These are phyloP conservation scores for Penaeus monodon DNA, from an alignment of 2,888 invertebrate genomes.

Conservation along the genomic window DNA sequence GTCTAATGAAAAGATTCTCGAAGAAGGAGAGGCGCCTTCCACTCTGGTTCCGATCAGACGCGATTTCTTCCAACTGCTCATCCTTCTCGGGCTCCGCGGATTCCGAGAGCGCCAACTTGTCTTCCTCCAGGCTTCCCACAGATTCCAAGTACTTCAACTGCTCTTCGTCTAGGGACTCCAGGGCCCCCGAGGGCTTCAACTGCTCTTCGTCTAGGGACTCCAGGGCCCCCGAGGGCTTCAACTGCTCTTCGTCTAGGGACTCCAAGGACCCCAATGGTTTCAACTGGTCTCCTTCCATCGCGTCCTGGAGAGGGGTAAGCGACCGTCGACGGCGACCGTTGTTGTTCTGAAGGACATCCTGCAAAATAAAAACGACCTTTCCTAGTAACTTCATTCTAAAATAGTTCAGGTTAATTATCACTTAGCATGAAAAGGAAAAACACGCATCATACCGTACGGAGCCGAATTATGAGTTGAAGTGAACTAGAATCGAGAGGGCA, in stretches of 20 bases:
- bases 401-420: neutral
- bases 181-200: conserved; percentile 17
- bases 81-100: neutral
- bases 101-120: neutral
- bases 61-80: conserved; percentile 5
- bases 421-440: too few relatives aligned
- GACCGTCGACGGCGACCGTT: conserved; percentile 43
- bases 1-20: conserved; percentile 49
- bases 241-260: conserved; percentile 22
- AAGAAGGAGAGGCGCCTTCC: conserved; percentile 42
- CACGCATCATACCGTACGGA: too few relatives aligned
- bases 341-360: conserved; percentile 49
- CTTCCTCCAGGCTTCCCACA: conserved; percentile 1
- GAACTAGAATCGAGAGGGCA: too few relatives aligned
- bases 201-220: conserved; percentile 19
- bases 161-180: conserved; percentile 22
- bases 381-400: neutral
- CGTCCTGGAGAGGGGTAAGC: neutral
- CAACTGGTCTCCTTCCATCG: neutral
- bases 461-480: too few relatives aligned
- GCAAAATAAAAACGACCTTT: neutral
- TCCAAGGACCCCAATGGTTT: conserved; percentile 21
- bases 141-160: neutral
- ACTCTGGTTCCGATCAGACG: neutral
- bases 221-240: conserved; percentile 17